These are phyloP conservation scores for Helogale parvula DNA, from an alignment of 2,113 vertebrate genomes.

Conservation along the genomic window DNA sequence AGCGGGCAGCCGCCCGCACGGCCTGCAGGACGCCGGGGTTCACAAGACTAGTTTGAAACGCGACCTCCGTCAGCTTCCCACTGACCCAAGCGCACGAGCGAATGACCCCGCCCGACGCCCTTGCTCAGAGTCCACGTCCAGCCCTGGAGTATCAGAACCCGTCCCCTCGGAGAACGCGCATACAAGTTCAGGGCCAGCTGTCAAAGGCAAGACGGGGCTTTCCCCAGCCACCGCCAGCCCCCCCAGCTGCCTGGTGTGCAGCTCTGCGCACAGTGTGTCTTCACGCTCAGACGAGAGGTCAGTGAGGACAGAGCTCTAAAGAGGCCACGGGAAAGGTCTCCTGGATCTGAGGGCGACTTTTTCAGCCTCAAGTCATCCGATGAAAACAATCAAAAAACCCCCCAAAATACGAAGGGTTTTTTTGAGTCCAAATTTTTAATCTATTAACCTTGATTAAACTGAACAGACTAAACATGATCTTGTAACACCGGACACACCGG, in stretches of 20 bases:
- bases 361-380: not conserved
- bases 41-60: rapidly evolving
- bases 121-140: not conserved
- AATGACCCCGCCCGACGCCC: rapidly evolving
- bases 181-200: not conserved
- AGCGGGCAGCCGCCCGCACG: rapidly evolving
- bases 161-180: not conserved
- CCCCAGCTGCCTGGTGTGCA: not conserved
- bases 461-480: not conserved
- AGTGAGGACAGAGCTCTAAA: not conserved
- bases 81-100: rapidly evolving
- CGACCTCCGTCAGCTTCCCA: not conserved
- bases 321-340: not conserved
- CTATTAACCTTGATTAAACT: not conserved
- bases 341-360: not conserved
- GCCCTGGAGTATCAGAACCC: not conserved
- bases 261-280: rapidly evolving
- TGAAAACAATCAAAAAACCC: not conserved
- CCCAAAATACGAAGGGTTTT: not conserved
- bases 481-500: no score
- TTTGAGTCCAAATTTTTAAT: not conserved
- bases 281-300: not conserved
- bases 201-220: rapidly evolving
- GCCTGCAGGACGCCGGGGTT: not conserved
- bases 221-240: not conserved